Evolutionary conservation across 2,797 vertebrate genomes (phyloP).

Genomic region (Leptatherina wallacei): DNA sequence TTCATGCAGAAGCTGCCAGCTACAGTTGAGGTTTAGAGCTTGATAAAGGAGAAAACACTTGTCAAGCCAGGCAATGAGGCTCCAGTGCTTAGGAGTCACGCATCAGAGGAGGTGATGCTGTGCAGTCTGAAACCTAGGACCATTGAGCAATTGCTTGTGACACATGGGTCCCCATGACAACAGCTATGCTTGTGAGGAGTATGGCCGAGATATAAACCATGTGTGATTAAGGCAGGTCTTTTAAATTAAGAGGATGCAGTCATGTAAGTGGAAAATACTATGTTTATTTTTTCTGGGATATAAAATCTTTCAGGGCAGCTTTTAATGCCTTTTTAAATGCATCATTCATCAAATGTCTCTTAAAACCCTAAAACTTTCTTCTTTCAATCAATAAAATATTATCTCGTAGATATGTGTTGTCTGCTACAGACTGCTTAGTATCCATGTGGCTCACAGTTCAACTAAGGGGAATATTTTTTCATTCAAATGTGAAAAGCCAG

Average conservation of each 20-base stretch:
- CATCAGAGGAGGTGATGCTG: slow-evolving; percentile 71
- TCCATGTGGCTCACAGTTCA: slow-evolving; percentile 12
- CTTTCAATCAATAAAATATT: slow-evolving; percentile 14
- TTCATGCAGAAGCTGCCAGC: slow-evolving; percentile 33
- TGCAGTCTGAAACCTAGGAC: slow-evolving; percentile 56
- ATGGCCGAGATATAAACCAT: slow-evolving; percentile 37
- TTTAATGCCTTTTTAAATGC: slow-evolving; percentile 29
- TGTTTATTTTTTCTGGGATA: slow-evolving; percentile 18
- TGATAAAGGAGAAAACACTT: slow-evolving; percentile 51
- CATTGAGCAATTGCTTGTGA: slow-evolving; percentile 74
- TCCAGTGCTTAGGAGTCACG: slow-evolving; percentile 63
- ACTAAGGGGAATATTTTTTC: background rate
- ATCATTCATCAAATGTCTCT: background rate
- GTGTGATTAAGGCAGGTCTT: slow-evolving; percentile 46
- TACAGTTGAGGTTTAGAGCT: slow-evolving; percentile 45
- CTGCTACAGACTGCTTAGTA: background rate
- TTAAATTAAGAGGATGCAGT: slow-evolving; percentile 35
- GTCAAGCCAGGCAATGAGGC: slow-evolving; percentile 67
- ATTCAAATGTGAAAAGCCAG: background rate
- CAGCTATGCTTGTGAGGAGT: slow-evolving; percentile 56
- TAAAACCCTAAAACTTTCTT: background rate
- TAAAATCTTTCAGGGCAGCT: slow-evolving; percentile 33
- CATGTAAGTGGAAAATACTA: slow-evolving; percentile 39
- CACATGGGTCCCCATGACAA: slow-evolving; percentile 78
- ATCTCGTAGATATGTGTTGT: slow-evolving; percentile 8